phyloP scores from a whole-genome alignment of 2,113 vertebrate species.

The Columbina picui region DNA sequence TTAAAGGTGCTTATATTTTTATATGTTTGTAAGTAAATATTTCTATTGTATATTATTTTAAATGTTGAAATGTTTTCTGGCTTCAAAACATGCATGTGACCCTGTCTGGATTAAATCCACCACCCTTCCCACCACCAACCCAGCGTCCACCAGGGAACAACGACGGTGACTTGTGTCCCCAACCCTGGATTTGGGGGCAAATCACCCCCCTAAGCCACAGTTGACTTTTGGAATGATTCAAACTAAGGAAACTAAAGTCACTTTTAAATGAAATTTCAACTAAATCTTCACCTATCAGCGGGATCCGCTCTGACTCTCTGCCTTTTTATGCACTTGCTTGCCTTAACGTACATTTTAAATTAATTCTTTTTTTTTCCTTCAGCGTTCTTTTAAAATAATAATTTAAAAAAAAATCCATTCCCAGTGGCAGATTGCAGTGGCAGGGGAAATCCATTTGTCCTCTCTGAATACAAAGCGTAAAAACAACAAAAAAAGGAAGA shows the following conservation, averaged over 20 bases:
- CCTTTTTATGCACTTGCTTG: slow-evolving; percentile 3
- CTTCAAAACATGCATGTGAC: slow-evolving; percentile 86
- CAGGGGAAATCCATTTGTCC: slow-evolving; percentile 69
- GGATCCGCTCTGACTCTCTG: background rate
- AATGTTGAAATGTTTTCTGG: slow-evolving; percentile 78
- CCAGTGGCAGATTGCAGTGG: slow-evolving; percentile 70
- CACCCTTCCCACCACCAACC: background rate
- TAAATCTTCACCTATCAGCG: background rate
- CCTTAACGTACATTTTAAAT: slow-evolving; percentile 4
- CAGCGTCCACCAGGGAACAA: background rate
- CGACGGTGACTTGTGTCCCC: background rate
- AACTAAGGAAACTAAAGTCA: background rate
- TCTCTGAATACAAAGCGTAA: slow-evolving; percentile 25
- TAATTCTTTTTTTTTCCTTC: background rate
- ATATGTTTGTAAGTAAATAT: slow-evolving; percentile 95
- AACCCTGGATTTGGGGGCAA: background rate
- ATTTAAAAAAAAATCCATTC: background rate
- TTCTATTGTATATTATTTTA: slow-evolving; percentile 88
- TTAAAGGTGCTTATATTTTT: slow-evolving; percentile 92
- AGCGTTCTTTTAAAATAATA: background rate
- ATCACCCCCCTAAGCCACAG: background rate
- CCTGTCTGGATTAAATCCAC: background rate
- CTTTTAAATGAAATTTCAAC: background rate
- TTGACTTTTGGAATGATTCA: background rate
- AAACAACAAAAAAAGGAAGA: background rate